Base-by-base conservation (phyloP, 1,140 invertebrate species). In the Drosophila funebris region DNA sequence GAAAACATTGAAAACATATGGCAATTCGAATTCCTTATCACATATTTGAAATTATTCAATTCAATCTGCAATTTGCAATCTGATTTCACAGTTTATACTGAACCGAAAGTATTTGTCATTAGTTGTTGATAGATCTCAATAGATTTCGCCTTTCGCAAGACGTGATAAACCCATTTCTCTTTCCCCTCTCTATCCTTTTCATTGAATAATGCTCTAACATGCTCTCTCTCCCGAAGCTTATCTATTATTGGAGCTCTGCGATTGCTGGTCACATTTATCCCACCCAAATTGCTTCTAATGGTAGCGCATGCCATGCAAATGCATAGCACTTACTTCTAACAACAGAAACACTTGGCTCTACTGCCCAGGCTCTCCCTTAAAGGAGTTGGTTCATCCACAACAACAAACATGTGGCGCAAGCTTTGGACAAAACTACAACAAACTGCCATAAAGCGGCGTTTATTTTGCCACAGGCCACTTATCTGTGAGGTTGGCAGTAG, bases 401-500 rank as follows among this genome's bases (percentile, higher is more conserved):
- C 58, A 74, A 67, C 62, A 16, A 16, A 20, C 58, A 76, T 73
- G 63, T 84, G 81, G 82, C 77, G 81, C 77, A 85, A 66, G 64
- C 75, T 76, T 50, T 67, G 56, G 78, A 87, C 82, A 82, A 88
- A 88, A 87, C 83, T 87, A 66, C 83, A 88, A 73, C 78, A 76
- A 88, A 87, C 82, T 88, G 83, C 82, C 78, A 88, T 88, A 87
- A 87, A 88, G 82, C 82, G 82, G 82, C 82, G 82, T 87, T 88
- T 87, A 87, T 87, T 87, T 87, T 88, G 82, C 82, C 82, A 87
- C 83, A 88, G 82, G 82, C 83, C 82, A 87, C 82, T 87, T 87
- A 87, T 87, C 83, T 87, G 83, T 50, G 71, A 82, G 83, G 78
- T 81, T 76, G 85, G 73, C 70, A 67, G 70, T 69, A 62, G 71